Base-by-base conservation (phyloP, 2,888 invertebrate species). In the Campopleginae sp. region DNA sequence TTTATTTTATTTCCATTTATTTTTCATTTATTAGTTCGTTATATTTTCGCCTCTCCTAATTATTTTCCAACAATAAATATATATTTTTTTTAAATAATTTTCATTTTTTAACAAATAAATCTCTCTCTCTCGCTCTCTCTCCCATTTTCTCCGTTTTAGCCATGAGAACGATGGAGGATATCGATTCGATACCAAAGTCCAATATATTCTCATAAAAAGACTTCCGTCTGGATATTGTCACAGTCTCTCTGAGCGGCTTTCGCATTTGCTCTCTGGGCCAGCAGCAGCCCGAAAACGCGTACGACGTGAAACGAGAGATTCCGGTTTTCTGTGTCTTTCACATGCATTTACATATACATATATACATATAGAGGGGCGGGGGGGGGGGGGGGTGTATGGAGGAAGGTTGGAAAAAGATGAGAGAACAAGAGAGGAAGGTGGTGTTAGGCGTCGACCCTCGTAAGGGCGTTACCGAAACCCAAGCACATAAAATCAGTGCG, bases 181-280 rank as follows among this genome's bases (percentile, higher is more conserved):
- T 88, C 86, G 88, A 88, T 87, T 88, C 82, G 82, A 86, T 85
- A 86, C 85, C 85, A 65, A 74, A 79, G 81, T 80, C 86, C 84
- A 87, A 87, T 87, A 86, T 87, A 87, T 87, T 85, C 82, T 81
- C 84, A 87, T 87, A 86, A 88, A 86, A 88, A 88, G 74, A 80
- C 76, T 82, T 82, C 80, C 83, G 85, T 85, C 86, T 87, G 87
- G 85, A 82, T 85, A 86, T 84, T 85, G 85, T 80, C 85, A 79
- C 84, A 81, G 83, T 54, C 82, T 75, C 79, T 54, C 82, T 75
- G 71, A 79, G 33, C 63, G 82, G 8, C 82, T 86, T 86, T 84
- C 85, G 86, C 87, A 86, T 87, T 88, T 87, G 86, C 85, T 80
- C 84, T 86, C 84, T 80, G 38, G 8, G 82, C 68, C 80, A 66